Evolutionary conservation across 2,797 vertebrate genomes (phyloP), one percentile per base, ranked within the genome.

Genomic region (Microctenopoma stevenorrisi): DNA sequence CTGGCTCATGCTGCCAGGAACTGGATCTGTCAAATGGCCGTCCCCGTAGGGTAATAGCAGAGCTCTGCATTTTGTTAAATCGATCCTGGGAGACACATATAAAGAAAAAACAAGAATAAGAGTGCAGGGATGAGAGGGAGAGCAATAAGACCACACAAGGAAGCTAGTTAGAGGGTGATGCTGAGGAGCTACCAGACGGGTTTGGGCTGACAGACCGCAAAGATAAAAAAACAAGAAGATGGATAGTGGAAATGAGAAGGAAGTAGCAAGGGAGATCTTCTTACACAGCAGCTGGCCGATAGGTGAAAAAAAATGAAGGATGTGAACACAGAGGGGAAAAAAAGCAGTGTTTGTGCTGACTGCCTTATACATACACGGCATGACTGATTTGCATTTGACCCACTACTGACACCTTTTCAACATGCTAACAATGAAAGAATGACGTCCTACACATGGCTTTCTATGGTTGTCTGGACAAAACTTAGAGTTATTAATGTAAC

Each of bases 1-100:
- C 83, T 64, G 74, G 80, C 79, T 88, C 80, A 64, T 69, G 65
- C 72, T 82, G 61, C 69, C 71, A 74, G 69, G 60, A 88, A 89
- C 74, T 72, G 84, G 76, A 88, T 86, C 82, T 84, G 78, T 91
- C 86, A 88, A 89, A 90, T 75, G 72, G 66, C 76, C 30, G 40
- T 87, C 82, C 88, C 91, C 13, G 38, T 68, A 68, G 89, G 90
- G 75, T 89, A 91, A 89, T 86, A 87, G 76, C 75, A 74, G 60
- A 89, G 76, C 84, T 77, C 77, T 73, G 73, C 77, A 83, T 91
- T 89, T 89, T 87, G 76, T 84, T 81, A 72, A 75, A 90, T 91
- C 58, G 82, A 91, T 87, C 84, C 76, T 47, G 18, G 37, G 86
- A 86, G 88, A 87, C 4, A 87, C 4, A 35, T 69, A 83, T 82